phyloP scores from a whole-genome alignment of 2,113 vertebrate genomes.

The Toxotes jaculatrix region DNA sequence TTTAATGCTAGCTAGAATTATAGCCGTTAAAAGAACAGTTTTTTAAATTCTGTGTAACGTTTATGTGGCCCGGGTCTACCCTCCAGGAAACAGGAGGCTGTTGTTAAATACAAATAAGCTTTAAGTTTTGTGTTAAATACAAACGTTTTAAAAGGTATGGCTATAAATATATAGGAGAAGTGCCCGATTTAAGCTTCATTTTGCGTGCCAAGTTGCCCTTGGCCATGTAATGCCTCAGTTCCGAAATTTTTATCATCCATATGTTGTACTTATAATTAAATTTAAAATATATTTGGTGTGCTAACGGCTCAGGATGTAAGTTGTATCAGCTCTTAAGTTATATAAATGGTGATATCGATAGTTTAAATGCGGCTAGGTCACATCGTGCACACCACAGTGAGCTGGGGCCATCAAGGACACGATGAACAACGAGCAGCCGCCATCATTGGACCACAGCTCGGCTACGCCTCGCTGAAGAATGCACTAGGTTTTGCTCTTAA shows the following conservation, averaged over 20 bases:
- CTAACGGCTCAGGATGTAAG: accelerated
- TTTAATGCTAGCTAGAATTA: background rate
- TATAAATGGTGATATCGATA: background rate
- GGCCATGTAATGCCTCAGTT: background rate
- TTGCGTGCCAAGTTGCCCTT: constrained; percentile 41
- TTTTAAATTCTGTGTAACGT: background rate
- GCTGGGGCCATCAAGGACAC: constrained; percentile 76
- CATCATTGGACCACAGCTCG: constrained; percentile 80
- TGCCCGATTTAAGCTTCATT: background rate
- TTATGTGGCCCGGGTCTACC: background rate
- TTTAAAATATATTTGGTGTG: background rate
- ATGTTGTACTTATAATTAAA: constrained; percentile 19
- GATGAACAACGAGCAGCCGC: constrained; percentile 80
- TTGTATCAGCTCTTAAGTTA: background rate
- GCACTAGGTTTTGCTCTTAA: constrained; percentile 44
- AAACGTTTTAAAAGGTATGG: background rate
- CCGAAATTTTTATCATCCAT: background rate
- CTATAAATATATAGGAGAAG: background rate
- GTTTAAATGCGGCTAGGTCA: constrained; percentile 23
- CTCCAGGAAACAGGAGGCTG: background rate
- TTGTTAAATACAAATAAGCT: background rate
- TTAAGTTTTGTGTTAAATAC: background rate
- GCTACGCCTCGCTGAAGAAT: constrained; percentile 83
- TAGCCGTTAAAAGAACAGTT: background rate
- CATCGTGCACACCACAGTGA: constrained; percentile 38